A percentile compares a stretch with the other conserved stretches of the same genome.
These are phyloP conservation scores for Podarcis cretensis DNA, from an alignment of 2,113 vertebrate genomes.

Conservation along the genomic window DNA sequence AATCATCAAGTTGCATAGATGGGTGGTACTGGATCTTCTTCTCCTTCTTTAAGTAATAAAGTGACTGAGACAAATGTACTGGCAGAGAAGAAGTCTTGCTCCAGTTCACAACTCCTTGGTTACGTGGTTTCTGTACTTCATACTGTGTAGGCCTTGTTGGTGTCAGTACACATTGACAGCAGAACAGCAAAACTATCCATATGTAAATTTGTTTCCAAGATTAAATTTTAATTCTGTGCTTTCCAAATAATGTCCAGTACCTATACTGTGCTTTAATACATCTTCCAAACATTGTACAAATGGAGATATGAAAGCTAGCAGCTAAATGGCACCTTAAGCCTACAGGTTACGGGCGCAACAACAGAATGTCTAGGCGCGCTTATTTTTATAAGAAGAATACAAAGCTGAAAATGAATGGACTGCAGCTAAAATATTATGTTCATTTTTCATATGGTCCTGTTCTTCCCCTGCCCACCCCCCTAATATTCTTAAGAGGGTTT, in stretches of 20 bases:
- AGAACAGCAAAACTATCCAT: not conserved
- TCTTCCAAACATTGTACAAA: too few species aligned
- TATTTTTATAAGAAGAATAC: too few species aligned
- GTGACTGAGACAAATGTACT: conserved; percentile 7
- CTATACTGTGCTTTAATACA: conserved; percentile 4
- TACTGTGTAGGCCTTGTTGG: not conserved
- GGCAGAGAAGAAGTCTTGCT: conserved; percentile 1
- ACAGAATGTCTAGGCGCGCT: too few species aligned
- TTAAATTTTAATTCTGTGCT: conserved; percentile 36
- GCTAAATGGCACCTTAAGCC: too few species aligned
- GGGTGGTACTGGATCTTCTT: not conserved
- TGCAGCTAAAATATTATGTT: too few species aligned
- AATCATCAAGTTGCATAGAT: not conserved
- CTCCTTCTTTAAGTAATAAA: conserved; percentile 4
- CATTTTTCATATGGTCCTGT: too few species aligned
- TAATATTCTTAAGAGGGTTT: too few species aligned
- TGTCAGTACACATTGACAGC: not conserved
- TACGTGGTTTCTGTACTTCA: not conserved
- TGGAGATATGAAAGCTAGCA: too few species aligned
- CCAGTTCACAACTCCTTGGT: not conserved
- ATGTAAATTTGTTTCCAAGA: conserved; percentile 13
- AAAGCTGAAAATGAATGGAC: too few species aligned
- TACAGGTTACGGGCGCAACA: too few species aligned
- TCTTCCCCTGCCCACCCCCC: too few species aligned
- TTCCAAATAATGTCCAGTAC: conserved; percentile 3